These are phyloP conservation scores for Lutjanus argentimaculatus DNA, from an alignment of 2,797 vertebrate species.

Conservation along the genomic window DNA sequence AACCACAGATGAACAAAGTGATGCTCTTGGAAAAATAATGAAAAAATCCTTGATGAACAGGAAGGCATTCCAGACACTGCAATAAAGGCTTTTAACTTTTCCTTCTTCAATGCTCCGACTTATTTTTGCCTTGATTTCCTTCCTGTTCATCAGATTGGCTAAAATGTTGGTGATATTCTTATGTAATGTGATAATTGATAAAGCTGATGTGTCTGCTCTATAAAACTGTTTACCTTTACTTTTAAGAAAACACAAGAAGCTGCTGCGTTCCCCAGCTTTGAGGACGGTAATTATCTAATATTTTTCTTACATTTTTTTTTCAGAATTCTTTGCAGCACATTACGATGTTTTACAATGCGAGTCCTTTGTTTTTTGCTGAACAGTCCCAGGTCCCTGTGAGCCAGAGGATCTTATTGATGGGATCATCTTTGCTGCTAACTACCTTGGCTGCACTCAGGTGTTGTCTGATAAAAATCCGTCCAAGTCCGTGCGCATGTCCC, in stretches of 20 bases:
- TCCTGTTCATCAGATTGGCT: no score
- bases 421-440: slow-evolving; percentile 99
- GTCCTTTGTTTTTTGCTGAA: slow-evolving; percentile 28
- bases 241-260: slow-evolving; percentile 91
- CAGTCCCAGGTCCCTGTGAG: slow-evolving; percentile 98
- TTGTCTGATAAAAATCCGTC: slow-evolving; percentile 96
- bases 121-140: no score
- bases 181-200: neutral
- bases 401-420: slow-evolving; percentile 91
- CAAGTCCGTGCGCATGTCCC: slow-evolving; percentile 96
- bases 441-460: slow-evolving; percentile 96
- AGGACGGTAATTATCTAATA: slow-evolving; percentile 91
- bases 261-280: slow-evolving; percentile 96
- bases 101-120: no score
- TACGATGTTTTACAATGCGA: slow-evolving; percentile 16
- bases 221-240: slow-evolving; percentile 4
- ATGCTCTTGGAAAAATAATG: no score
- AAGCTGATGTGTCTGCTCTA: neutral
- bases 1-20: no score
- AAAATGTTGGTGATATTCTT: no score
- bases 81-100: no score
- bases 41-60: no score
- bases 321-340: slow-evolving; percentile 5
- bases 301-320: slow-evolving; percentile 21
- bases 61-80: no score